Evolutionary conservation across 2,797 vertebrate genomes (phyloP), one percentile per base, ranked within the genome.

Genomic region (Petrocephalus sullivani): DNA sequence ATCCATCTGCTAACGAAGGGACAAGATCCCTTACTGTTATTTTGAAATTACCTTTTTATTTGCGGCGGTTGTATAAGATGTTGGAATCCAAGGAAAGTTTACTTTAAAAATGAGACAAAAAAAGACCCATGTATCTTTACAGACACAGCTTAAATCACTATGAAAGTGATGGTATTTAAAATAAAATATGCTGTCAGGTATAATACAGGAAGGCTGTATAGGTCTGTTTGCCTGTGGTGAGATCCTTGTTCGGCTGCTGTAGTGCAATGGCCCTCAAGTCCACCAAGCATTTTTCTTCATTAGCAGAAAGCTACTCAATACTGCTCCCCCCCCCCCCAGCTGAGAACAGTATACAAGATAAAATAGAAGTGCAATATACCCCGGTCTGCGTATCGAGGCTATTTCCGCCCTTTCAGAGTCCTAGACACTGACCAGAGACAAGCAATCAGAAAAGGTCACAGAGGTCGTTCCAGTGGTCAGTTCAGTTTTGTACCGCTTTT

Each of bases 401-500:
- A 21, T 78, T 46, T 58, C 21, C 41, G 9, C 46, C 51, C 51
- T 58, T 75, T 16, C 23, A 16, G 28, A 6, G n/a, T n/a, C 28
- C 19, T 14, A 82, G 60, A 85, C 82, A 88, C 23, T 28, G 61
- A 75, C 71, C 71, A 78, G 23, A 49, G 58, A 41, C 41, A 61
- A 46, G 46, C 87, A 71, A 56, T 88, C 82, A 56, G 19, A 56
- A 71, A 57, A 88, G 82, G 82, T 88, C 88, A 85, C 88, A 51
- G 3, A 10, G 75, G 33, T 85, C 88, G 84, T 85, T 85, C 49
- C 61, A 85, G 51, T 56, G 82, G 49, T 60, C 51, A 71, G 19
- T 46, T 54, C 60, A 41, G 46, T 56, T 88, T 85, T 71, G 19
- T 23, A 6, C 49, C 82, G 16, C 56, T 33, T 54, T 33, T 57